Conservation (phyloP, 2,113 vertebrate species). For the Phaethon lepturus region DNA sequence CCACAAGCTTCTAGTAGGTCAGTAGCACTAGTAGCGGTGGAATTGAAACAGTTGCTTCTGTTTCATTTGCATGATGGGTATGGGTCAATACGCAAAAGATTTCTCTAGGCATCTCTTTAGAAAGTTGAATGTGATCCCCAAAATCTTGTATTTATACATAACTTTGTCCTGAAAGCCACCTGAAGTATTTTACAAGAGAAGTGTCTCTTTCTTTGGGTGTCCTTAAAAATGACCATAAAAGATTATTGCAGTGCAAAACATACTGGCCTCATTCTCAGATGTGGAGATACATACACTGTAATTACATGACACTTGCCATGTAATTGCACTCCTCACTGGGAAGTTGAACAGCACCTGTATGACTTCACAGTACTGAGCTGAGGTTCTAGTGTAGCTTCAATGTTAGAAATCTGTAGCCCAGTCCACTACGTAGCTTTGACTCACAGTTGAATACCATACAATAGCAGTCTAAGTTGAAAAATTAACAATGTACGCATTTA, state of each 20-base stretch:
- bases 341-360: neutral
- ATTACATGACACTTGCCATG: neutral
- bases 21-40: neutral
- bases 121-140: neutral
- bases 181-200: neutral
- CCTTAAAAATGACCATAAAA: neutral
- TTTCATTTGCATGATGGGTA: conserved; percentile 28
- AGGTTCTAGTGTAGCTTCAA: neutral
- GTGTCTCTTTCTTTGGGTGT: neutral
- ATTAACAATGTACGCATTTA: conserved; percentile 71
- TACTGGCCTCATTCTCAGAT: neutral
- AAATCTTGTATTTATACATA: neutral
- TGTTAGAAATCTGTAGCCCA: neutral
- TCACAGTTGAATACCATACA: neutral
- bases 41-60: neutral
- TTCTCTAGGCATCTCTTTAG: conserved; percentile 31
- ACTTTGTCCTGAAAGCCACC: neutral
- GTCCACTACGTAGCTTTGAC: neutral
- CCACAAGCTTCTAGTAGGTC: neutral
- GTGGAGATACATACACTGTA: neutral
- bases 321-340: neutral
- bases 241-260: neutral
- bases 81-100: neutral
- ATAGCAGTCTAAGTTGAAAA: conserved; percentile 47
- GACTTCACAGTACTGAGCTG: neutral